Base-by-base conservation (phyloP, 2,888 invertebrate species). In the Aphidius colemani region DNA sequence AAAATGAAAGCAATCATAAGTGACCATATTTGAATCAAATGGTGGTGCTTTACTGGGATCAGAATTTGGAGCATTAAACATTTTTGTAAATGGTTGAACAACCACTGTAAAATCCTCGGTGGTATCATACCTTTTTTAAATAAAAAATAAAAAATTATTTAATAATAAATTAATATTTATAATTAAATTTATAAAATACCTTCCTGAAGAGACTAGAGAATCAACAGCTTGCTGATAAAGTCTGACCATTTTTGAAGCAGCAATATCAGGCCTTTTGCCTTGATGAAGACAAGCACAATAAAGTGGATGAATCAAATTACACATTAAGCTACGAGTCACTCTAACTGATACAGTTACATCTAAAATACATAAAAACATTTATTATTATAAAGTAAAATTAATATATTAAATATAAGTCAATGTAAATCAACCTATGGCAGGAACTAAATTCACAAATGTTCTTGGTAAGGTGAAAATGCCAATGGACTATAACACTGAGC, bases 1-100 rank as follows among this genome's bases (percentile, higher is more conserved):
- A 83, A 91, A 91, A 82, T 91, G 91, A 81, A 91, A 91, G 82
- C 91, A 91, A 78, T 91, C 91, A 75, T 90, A 88, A 3, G 90
- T 90, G 74, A 90, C 88, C 79, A 88, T 88, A 48, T 87, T 89
- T 76, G 88, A 86, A 82, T 90, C 90, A 53, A 90, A 88, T 53
- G 80, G 82, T 45, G 84, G 82, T 55, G 84, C 74, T 59, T 63
- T 70, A 11, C 82, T 84, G 4, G 84, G 84, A 75, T 86, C 83
- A 10, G 78, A 72, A 60, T 79, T 74, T 3, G 86, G 86, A 7
- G 86, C 88, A 82, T 91, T 90, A 82, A 91, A 90, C 71, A 88
- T 78, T 73, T 87, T 86, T 83, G 88, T 90, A 79, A 91, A 91
- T 1, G 91, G 90, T 80, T 91, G 91, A 64, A 90, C 71, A 9